phyloP scores from a whole-genome alignment of 2,113 vertebrate species.

The Semnornis frantzii region DNA sequence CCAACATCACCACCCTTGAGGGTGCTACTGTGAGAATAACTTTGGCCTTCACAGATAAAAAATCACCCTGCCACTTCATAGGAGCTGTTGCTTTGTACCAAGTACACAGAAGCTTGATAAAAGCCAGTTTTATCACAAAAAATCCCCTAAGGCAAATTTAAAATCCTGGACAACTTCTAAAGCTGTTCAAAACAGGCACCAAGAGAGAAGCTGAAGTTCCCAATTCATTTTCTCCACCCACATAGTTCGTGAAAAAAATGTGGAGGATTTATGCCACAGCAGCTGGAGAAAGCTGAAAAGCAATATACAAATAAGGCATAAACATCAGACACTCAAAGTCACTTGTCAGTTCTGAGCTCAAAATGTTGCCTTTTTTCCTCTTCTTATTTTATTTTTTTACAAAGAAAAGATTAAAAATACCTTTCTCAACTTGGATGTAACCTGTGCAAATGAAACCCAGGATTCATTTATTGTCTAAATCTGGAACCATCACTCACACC shows the following conservation, averaged over 20 bases:
- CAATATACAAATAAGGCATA: constrained; percentile 10
- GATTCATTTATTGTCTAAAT: constrained; percentile 7
- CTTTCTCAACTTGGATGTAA: background rate
- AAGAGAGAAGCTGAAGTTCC: background rate
- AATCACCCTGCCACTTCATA: background rate
- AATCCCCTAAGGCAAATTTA: background rate
- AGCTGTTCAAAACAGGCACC: background rate
- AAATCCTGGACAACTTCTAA: background rate
- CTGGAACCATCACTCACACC: background rate
- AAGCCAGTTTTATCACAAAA: background rate
- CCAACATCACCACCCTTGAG: background rate
- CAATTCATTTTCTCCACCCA: background rate
- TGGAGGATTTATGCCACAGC: constrained; percentile 26
- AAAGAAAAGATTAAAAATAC: constrained; percentile 29
- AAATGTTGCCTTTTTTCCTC: constrained; percentile 3
- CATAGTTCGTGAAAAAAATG: background rate
- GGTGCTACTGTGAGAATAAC: background rate
- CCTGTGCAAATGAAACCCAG: constrained; percentile 41
- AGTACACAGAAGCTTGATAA: background rate
- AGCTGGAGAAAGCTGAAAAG: constrained; percentile 1
- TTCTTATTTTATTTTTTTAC: background rate
- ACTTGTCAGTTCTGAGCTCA: constrained; percentile 22
- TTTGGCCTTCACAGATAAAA: background rate
- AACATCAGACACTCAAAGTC: constrained; percentile 10
- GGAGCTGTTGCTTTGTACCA: background rate